phyloP scores from a whole-genome alignment of 2,888 invertebrate species.

The Caenorhabditis virilis region DNA sequence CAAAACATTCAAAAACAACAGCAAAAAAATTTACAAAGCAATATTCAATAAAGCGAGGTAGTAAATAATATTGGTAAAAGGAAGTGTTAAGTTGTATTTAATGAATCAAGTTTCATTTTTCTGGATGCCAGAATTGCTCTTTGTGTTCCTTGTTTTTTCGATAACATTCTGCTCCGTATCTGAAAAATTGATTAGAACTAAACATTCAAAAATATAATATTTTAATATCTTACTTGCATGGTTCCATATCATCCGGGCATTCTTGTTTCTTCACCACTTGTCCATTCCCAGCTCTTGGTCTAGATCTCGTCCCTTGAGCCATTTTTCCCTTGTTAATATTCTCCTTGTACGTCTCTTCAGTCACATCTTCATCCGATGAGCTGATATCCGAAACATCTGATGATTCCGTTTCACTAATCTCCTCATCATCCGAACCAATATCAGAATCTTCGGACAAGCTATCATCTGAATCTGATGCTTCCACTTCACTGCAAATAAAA shows the following conservation, averaged over 20 bases:
- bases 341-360: slow-evolving; percentile 68
- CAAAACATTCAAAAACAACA: neutral
- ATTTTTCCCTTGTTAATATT: slow-evolving; percentile 63
- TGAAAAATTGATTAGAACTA: slow-evolving; percentile 46
- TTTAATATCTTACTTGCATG: slow-evolving; percentile 21
- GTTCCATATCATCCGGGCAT: slow-evolving; percentile 28
- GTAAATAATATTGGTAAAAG: no score
- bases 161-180: slow-evolving; percentile 69
- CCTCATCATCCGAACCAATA: slow-evolving; percentile 15
- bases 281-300: slow-evolving; percentile 18
- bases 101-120: no score
- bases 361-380: slow-evolving; percentile 16
- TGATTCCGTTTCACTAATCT: slow-evolving; percentile 24
- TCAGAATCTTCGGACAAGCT: slow-evolving; percentile 12
- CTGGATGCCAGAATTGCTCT: slow-evolving; percentile 66
- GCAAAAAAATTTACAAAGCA: neutral
- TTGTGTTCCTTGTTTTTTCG: slow-evolving; percentile 69
- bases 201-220: neutral
- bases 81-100: no score
- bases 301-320: slow-evolving; percentile 50
- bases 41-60: neutral
- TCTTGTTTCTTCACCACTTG: slow-evolving; percentile 18
- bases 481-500: slow-evolving; percentile 18
- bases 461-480: slow-evolving; percentile 22
- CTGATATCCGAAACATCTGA: slow-evolving; percentile 24